Evolutionary conservation across 2,888 invertebrate species (phyloP), one percentile per base, ranked within the genome.

Genomic region (Vannuccia rotundouncinata): DNA sequence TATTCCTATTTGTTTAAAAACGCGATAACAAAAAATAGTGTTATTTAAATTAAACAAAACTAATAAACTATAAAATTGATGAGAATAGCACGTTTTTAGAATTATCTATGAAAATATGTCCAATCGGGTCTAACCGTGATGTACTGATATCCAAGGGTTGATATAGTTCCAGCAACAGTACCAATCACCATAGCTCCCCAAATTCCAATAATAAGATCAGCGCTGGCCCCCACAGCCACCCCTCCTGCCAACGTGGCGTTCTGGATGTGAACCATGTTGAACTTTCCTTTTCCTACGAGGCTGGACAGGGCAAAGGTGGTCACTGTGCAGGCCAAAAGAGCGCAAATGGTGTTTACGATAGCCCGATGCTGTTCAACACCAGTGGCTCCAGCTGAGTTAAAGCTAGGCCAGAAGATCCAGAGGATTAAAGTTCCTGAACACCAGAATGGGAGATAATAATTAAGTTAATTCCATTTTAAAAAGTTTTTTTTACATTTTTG

Each of bases 321-420:
- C 13, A 96, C 92, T 89, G 92, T 91, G 84, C 92, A 92, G 31
- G 94, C 91, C 81, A 93, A 92, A 84, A 98, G 90, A 66, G 95
- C 92, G 82, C 95, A 90, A 86, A 95, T 95, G 0, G 97, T 96
- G 90, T 98, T 97, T 87, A 95, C 91, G 82, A 96, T 91, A 29
- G 95, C 95, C 81, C 96, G 90, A 85, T 92, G 92, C 83, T 92
- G 92, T 83, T 92, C 92, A 83, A 91, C 91, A 77, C 92, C 92
- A 0, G 91, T 91, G 0, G 90, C 90, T 2, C 88, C 88, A 0
- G 92, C 94, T 0, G 93, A 92, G 89, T 97, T 98, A 89, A 98
- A 98, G 82, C 95, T 95, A 0, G 97, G 97, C 96, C 96, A 97
- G 89, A 93, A 97, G 81, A 96, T 90, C 95, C 95, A 97, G 74